Evolutionary conservation across 2,113 vertebrate species (phyloP).

Genomic region (Pseudorhombus dupliciocellatus): DNA sequence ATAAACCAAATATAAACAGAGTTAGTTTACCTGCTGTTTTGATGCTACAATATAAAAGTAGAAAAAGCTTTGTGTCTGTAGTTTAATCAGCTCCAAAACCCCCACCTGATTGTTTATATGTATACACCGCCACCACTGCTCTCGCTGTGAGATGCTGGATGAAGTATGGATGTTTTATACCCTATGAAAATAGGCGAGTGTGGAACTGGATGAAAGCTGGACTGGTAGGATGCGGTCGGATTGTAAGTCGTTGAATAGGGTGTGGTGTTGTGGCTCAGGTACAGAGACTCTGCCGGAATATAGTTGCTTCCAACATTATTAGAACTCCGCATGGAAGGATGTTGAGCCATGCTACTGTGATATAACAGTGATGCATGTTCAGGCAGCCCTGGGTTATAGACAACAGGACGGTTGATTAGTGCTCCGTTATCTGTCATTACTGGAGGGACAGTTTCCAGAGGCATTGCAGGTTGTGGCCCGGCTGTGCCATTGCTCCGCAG

Average conservation of each 20-base stretch:
- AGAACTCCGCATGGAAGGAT: constrained; percentile 28
- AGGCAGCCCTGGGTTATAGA: constrained; percentile 31
- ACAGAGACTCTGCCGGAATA: constrained; percentile 39
- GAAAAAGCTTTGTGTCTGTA: background rate
- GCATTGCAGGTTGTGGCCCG: constrained; percentile 15
- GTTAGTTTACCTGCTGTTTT: constrained; percentile 2
- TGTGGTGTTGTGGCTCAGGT: constrained; percentile 36
- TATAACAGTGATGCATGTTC: constrained; percentile 48
- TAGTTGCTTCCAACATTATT: constrained; percentile 40
- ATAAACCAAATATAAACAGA: background rate
- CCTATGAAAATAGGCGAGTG: constrained; percentile 67
- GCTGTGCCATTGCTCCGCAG: constrained; percentile 16
- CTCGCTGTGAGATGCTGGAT: constrained; percentile 20
- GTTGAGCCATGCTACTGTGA: constrained; percentile 25
- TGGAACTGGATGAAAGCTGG: constrained; percentile 49
- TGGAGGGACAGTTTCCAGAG: constrained; percentile 32
- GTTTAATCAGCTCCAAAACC: background rate
- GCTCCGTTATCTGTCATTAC: constrained; percentile 23
- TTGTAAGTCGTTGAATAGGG: constrained; percentile 29
- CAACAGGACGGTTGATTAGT: constrained; percentile 13
- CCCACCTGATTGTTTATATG: constrained; percentile 47
- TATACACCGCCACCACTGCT: constrained; percentile 60
- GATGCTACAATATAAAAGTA: background rate
- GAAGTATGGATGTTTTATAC: constrained; percentile 52
- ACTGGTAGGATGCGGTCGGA: constrained; percentile 41